Evolutionary conservation across 2,113 vertebrate species (phyloP), one percentile per base, ranked within the genome.

Genomic region (Taxidea taxus): DNA sequence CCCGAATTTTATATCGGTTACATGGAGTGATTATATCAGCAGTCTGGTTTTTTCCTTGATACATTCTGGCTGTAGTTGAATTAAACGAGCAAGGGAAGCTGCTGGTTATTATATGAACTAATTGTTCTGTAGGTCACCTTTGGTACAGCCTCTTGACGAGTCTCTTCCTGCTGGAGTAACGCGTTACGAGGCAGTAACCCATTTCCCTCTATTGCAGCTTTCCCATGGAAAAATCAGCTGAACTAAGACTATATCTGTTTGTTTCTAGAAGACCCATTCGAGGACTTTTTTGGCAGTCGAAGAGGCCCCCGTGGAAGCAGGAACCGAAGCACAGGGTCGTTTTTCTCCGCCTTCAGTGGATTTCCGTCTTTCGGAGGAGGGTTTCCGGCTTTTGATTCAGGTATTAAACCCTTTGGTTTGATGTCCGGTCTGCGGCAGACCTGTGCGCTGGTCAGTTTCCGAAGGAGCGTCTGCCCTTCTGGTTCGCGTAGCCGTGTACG

Each of bases 381-480:
- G 34, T 99, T 99, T 98, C 66, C 99, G 92, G 97, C 99, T 13
- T 99, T 99, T 95, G 99, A 99, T 75, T 68, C 99, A 99, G 99
- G 99, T 99, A 98, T 42, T 6, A 4, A 25, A n/a, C 4, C 7
- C 7, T 20, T 91, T 12, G 20, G 3, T 94, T 29, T 6, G 84
- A 18, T 84, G 16, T 87, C 10, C 2, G 7, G 4, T 7, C 2
- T 42, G 39, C 54, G n/a, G 82, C 7, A 27, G 51, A 31, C 27
- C 3, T 34, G 12, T 7, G 7, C 18, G 29, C 7, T 44, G 49
- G 6, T 12, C 8, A 27, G 20, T 34, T 31, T 6, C 1, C 1
- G 16, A 54, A 54, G 51, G 51, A 54, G 51, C 1, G 51, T 54
- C 51, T 54, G 51, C 18, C 51, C 9, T 83, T 54, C 31, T 58